Conservation (phyloP, 2,797 vertebrate species). For the Brachymystax lenok region DNA sequence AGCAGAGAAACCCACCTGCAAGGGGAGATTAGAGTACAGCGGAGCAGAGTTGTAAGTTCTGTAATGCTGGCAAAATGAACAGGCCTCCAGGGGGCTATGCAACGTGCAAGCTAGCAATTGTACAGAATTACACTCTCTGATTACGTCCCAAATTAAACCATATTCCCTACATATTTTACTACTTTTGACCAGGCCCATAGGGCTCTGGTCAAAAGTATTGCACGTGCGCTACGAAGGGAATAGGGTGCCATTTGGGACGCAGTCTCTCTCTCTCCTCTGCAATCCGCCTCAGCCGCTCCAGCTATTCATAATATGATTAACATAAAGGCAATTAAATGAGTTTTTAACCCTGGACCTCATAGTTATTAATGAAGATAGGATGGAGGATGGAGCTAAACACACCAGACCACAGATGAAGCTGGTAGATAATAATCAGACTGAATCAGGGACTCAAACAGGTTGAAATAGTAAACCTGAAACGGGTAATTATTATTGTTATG, state of each 20-base stretch:
- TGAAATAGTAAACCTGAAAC: conserved; percentile 96
- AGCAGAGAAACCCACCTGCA: conserved; percentile 87
- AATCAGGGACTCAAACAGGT: conserved; percentile 90
- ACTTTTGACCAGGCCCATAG: neutral
- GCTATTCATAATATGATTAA: conserved; percentile 99
- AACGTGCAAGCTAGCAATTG: conserved; percentile 86
- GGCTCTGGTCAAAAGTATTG: neutral
- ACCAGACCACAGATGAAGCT: conserved; percentile 85
- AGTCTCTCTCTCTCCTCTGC: neutral
- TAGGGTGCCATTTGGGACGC: neutral
- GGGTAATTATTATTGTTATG: conserved; percentile 83
- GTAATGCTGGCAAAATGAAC: conserved; percentile 96
- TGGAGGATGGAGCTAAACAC: conserved; percentile 75
- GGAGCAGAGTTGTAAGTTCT: conserved; percentile 71
- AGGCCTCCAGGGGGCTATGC: conserved; percentile 89
- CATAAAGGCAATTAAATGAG: conserved; percentile 99
- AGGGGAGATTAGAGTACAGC: conserved; percentile 54
- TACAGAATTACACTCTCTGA: conserved; percentile 93
- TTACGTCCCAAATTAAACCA: neutral
- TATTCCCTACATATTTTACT: neutral
- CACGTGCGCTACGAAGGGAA: neutral
- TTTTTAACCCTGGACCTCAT: conserved; percentile 99
- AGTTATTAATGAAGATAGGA: conserved; percentile 98
- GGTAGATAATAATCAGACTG: conserved; percentile 90
- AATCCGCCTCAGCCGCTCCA: conserved; percentile 67